These are phyloP conservation scores for Pteria penguin DNA, from an alignment of 2,888 invertebrate species.

Conservation along the genomic window DNA sequence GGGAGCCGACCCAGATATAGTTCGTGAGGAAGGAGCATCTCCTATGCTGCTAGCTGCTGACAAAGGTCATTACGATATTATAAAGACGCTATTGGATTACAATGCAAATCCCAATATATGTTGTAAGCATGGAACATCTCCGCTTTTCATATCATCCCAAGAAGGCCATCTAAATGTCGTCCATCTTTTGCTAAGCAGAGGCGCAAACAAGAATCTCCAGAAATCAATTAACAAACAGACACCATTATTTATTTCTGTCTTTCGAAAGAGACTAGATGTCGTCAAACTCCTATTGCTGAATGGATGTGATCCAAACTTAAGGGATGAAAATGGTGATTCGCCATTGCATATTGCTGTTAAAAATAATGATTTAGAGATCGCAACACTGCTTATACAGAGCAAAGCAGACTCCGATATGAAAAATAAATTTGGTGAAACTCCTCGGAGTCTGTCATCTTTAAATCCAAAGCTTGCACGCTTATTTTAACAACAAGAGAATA, in stretches of 20 bases:
- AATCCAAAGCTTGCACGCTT: too few species aligned
- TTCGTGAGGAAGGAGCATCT: slow-evolving; percentile 24
- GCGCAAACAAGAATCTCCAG: background rate
- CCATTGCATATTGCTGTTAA: background rate
- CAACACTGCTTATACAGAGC: background rate
- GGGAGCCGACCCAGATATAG: slow-evolving; percentile 20
- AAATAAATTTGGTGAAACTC: background rate
- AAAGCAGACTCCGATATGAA: background rate
- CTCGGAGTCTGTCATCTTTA: background rate
- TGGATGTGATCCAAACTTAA: background rate
- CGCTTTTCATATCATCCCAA: slow-evolving; percentile 21
- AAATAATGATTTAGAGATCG: background rate
- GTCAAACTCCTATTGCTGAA: background rate
- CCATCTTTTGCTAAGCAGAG: background rate
- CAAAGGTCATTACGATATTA: slow-evolving; percentile 12
- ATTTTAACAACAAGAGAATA: too few species aligned
- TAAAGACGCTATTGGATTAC: slow-evolving; percentile 5
- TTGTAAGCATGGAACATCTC: slow-evolving; percentile 34
- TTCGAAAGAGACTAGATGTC: background rate
- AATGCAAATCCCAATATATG: slow-evolving; percentile 17
- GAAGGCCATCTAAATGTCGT: slow-evolving; percentile 7
- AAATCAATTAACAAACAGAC: slow-evolving; percentile 5
- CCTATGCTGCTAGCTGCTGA: slow-evolving; percentile 30
- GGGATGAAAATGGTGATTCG: background rate
- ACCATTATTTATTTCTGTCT: slow-evolving; percentile 17